These are phyloP conservation scores for Physella acuta DNA, from an alignment of 1,140 invertebrate species.

Conservation along the genomic window DNA sequence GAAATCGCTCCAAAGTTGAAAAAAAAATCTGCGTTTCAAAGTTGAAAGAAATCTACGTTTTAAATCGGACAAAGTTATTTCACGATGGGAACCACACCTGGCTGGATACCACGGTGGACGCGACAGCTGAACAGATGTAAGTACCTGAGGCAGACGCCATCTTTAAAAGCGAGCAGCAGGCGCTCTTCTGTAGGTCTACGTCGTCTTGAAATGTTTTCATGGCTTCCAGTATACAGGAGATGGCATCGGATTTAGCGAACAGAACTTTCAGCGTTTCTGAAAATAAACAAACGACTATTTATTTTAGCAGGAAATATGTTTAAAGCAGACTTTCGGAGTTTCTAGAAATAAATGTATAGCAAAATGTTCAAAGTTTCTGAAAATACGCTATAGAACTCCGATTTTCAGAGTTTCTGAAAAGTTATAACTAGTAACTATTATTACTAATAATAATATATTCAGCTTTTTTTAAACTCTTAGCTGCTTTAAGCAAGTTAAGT, in stretches of 20 bases:
- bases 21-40: no score
- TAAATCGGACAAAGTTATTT: no score
- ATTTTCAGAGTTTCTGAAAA: background rate
- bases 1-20: no score
- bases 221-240: slow-evolving; percentile 31
- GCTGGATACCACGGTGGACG: no score
- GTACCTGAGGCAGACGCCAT: slow-evolving; percentile 39
- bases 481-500: no score
- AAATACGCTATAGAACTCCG: background rate
- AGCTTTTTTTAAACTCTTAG: background rate
- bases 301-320: background rate
- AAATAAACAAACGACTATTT: slow-evolving; percentile 5
- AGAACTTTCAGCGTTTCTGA: slow-evolving; percentile 36
- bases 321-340: background rate
- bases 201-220: slow-evolving; percentile 33
- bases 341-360: background rate
- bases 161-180: slow-evolving; percentile 32
- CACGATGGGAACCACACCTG: no score
- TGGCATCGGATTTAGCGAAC: slow-evolving; percentile 34
- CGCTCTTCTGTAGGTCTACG: slow-evolving; percentile 31
- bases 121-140: no score
- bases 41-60: no score
- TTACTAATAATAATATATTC: background rate
- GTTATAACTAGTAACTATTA: background rate
- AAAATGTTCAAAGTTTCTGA: background rate